Evolutionary conservation across 1,140 invertebrate genomes (phyloP), one percentile per base, ranked within the genome.

Genomic region (Euwallacea fornicatus): DNA sequence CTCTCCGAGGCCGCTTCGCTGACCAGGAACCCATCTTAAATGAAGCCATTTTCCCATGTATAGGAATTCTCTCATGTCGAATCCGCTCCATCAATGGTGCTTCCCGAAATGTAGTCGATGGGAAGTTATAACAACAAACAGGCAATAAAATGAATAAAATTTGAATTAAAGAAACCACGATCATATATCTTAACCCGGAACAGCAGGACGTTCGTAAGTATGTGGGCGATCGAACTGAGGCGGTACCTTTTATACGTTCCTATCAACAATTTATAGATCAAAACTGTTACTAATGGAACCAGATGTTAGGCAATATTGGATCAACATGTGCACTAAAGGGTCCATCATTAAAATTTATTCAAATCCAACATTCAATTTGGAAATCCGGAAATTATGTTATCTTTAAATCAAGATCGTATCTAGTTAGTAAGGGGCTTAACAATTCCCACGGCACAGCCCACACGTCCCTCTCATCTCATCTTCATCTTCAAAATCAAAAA

Each of bases 81-180:
- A 33, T 33, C 21, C 21, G 1, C 21, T 33, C 21, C 21, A 33
- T 33, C 21, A 33, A 33, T 33, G 4, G 21, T 33, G 21, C 21
- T 33, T 4, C 46, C 6, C 46, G 9, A 11, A 50, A 50, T 11
- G 13, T 13, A 50, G 7, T 50, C 55, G n/a, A 58, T 58, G n/a
- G 55, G 55, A 15, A 53, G 21, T 59, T 59, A 33, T 61, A 61
- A 61, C 21, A 10, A 41, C 7, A 61, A 61, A 10, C 21, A 43
- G 59, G 59, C 59, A 41, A n/a, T 61, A 44, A 61, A 41, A 61
- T 44, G 46, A 65, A 65, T 65, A 65, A 65, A 65, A 65, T 65
- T 65, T 54, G 9, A 65, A 65, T 65, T 65, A 54, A 55, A 50
- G 13, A 54, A 65, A 65, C 11, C 42, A 65, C 46, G 47, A 54